Base-by-base conservation (phyloP, 1,140 invertebrate genomes). In the Caenorhabditis brenneri region DNA sequence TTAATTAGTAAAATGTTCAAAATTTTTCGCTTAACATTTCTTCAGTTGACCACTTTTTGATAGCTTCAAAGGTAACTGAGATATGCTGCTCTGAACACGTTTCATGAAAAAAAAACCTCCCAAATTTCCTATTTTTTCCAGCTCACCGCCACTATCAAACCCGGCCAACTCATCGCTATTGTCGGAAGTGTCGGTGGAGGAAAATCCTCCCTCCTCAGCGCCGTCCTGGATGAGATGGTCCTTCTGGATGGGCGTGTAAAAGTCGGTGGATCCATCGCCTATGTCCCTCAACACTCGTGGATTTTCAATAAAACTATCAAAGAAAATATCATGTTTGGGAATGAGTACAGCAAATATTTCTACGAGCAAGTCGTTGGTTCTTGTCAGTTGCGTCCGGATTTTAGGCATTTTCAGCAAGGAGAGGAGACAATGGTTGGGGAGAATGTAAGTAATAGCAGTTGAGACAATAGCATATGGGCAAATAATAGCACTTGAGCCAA, bases 121-220 rank as follows among this genome's bases (percentile, higher is more conserved):
- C n/a, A n/a, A n/a, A n/a, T n/a, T n/a, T n/a, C n/a, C n/a, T n/a
- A n/a, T n/a, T n/a, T n/a, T n/a, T n/a, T n/a, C n/a, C 83, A 79
- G 79, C 83, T 86, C 55, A 51, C 55, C n/a, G 48, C 86, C 19
- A 79, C 84, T 12, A 60, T 86, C n/a, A 81, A 69, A 83, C 42
- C 42, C 94, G 94, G 92, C 16, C 92, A 94, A 91, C 60, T 92
- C 12, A 89, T 92, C 27, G 92, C 92, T 6, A 88, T 92, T 31
- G 91, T 93, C 12, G 92, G 91, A 29, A 88, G 91, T 60, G 92
- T 93, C 33, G 92, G 92, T 0, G 81, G 90, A 6, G 92, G 92
- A 39, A 93, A 93, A 88, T 93, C 92, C 19, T 92, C 93, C 0
- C 88, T 93, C 1, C 84, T 93, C 0, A 91, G 92, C 9, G 92